These are phyloP conservation scores for Dasysyrphus albostriatus DNA, from an alignment of 2,888 invertebrate genomes.

Conservation along the genomic window DNA sequence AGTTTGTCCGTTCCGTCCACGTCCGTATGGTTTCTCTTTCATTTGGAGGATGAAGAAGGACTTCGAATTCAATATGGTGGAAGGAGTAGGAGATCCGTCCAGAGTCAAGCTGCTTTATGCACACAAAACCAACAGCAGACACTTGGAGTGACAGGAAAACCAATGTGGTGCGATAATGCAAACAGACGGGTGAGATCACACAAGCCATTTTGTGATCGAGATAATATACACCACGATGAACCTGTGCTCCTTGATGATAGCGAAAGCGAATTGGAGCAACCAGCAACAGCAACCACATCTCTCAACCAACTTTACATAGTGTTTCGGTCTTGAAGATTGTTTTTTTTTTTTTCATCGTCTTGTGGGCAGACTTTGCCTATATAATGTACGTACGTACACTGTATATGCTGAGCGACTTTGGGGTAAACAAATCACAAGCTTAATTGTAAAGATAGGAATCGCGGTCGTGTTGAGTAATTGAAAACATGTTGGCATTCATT, in stretches of 20 bases:
- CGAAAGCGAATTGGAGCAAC: constrained; percentile 74
- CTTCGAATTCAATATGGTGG: constrained; percentile 43
- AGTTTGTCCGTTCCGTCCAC: not conserved
- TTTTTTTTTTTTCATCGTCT: constrained; percentile 1
- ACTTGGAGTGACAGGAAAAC: constrained; percentile 75
- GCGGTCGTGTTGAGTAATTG: constrained; percentile 73
- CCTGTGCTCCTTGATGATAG: constrained; percentile 74
- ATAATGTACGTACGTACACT: not conserved
- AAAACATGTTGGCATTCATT: constrained; percentile 67
- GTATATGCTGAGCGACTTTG: constrained; percentile 22
- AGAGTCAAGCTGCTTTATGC: constrained; percentile 15
- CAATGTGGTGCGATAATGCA: constrained; percentile 75
- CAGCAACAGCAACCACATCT: not conserved
- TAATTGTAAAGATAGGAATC: constrained; percentile 71
- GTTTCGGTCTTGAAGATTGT: not conserved
- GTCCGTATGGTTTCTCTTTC: constrained; percentile 69
- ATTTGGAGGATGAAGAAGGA: constrained; percentile 57
- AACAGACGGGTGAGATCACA: constrained; percentile 72
- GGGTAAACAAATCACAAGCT: constrained; percentile 64
- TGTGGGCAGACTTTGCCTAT: not conserved
- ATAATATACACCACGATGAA: constrained; percentile 64
- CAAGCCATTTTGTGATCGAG: constrained; percentile 70
- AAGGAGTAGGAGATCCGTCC: constrained; percentile 55
- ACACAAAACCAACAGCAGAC: constrained; percentile 57
- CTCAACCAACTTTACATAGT: not conserved